These are phyloP conservation scores for Thomomys bottae DNA, from an alignment of 2,113 vertebrate genomes.

Conservation along the genomic window DNA sequence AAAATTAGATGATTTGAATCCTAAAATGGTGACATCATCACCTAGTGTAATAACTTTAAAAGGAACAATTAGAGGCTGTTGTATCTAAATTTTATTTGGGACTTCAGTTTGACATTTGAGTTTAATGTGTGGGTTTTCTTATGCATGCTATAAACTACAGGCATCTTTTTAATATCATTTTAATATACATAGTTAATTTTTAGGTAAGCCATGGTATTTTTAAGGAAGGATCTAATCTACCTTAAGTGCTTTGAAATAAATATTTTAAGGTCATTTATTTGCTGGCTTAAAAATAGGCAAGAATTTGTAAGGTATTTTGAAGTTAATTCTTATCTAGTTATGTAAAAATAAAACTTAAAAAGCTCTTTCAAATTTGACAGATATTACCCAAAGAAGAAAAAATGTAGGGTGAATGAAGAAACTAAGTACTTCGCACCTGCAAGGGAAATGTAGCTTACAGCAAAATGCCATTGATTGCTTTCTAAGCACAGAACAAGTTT, in stretches of 20 bases:
- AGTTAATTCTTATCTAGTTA: conserved; percentile 38
- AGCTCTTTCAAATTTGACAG: conserved; percentile 46
- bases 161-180: neutral
- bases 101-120: neutral
- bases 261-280: neutral
- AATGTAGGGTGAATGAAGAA: conserved; percentile 79
- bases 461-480: conserved; percentile 84
- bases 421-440: conserved; percentile 82
- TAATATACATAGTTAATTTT: conserved; percentile 14
- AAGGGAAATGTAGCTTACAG: conserved; percentile 84
- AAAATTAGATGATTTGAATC: conserved; percentile 10
- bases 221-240: neutral
- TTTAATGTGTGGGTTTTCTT: conserved; percentile 25
- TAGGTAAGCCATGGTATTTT: neutral
- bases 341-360: neutral
- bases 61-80: neutral
- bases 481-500: conserved; percentile 78
- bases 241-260: conserved; percentile 23
- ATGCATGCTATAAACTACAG: neutral
- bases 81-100: conserved; percentile 58
- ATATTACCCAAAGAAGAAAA: conserved; percentile 58
- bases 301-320: conserved; percentile 3
- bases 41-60: conserved; percentile 4
- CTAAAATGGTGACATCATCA: conserved; percentile 37
- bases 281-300: neutral